Evolutionary conservation across 2,888 invertebrate genomes (phyloP).

Genomic region (Aquatica leii): DNA sequence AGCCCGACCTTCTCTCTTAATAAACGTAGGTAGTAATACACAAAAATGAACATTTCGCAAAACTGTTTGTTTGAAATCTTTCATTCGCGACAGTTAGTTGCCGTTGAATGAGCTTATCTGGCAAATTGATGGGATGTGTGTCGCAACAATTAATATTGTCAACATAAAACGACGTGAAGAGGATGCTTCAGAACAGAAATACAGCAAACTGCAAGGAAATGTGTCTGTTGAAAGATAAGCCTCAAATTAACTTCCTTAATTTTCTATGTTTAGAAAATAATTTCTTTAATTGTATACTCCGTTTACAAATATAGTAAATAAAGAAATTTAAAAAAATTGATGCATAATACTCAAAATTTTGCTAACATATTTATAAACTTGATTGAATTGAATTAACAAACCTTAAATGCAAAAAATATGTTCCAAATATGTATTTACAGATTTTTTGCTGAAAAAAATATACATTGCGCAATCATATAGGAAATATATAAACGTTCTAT

Average conservation of each 20-base stretch:
- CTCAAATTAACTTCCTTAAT: conserved; percentile 56
- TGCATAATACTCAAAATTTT: too few species aligned
- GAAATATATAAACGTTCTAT: too few species aligned
- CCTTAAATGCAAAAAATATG: too few species aligned
- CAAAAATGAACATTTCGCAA: conserved; percentile 27
- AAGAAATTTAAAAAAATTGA: too few species aligned
- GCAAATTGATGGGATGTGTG: conserved; percentile 31
- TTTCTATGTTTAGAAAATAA: conserved; percentile 58
- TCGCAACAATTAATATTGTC: conserved; percentile 53
- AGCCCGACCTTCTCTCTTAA: conserved; percentile 31
- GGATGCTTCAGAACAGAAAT: conserved; percentile 49
- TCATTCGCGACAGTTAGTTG: conserved; percentile 24
- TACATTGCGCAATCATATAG: too few species aligned
- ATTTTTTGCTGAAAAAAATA: too few species aligned
- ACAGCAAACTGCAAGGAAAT: conserved; percentile 46
- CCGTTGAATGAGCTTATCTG: conserved; percentile 28
- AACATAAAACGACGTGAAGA: conserved; percentile 50
- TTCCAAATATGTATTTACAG: too few species aligned
- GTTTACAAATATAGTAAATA: too few species aligned
- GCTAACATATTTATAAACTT: too few species aligned
- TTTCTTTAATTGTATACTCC: too few species aligned
- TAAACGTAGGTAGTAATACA: conserved; percentile 24
- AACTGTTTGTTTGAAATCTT: conserved; percentile 27
- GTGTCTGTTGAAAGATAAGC: conserved; percentile 58
- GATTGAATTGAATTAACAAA: too few species aligned